phyloP scores from a whole-genome alignment of 2,113 vertebrate genomes.

The Vimba vimba region DNA sequence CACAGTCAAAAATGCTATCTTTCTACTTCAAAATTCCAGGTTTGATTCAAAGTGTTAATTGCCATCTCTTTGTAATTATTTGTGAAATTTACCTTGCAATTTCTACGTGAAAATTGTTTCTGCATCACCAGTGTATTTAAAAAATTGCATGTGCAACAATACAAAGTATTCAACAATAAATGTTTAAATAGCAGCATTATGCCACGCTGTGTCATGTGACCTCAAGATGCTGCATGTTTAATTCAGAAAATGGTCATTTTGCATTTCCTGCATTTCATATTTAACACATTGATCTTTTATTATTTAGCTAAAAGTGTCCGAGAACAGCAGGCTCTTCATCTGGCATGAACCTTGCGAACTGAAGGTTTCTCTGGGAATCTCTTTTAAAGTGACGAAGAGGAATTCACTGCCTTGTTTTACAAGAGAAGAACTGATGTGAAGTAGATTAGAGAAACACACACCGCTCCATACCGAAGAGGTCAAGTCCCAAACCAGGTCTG shows the following conservation, averaged over 20 bases:
- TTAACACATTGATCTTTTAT: slow-evolving; percentile 60
- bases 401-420: slow-evolving; percentile 69
- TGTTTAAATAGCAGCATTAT: not conserved
- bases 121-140: no score
- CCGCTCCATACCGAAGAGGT: slow-evolving; percentile 33
- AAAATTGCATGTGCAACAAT: not conserved
- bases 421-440: slow-evolving; percentile 33
- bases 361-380: not conserved
- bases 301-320: not conserved
- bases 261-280: slow-evolving; percentile 48
- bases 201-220: not conserved
- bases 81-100: no score
- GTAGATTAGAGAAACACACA: slow-evolving; percentile 18
- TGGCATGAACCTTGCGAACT: not conserved
- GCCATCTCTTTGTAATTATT: no score
- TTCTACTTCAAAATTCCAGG: no score
- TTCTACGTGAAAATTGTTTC: no score
- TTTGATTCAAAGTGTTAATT: no score
- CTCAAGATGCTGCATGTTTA: not conserved
- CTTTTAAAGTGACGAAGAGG: slow-evolving; percentile 54
- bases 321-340: not conserved
- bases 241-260: not conserved
- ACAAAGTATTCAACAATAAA: no score
- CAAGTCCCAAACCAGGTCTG: slow-evolving; percentile 30
- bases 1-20: no score